Base-by-base conservation (phyloP, 1,140 invertebrate species). In the Stegodyphus dumicola region DNA sequence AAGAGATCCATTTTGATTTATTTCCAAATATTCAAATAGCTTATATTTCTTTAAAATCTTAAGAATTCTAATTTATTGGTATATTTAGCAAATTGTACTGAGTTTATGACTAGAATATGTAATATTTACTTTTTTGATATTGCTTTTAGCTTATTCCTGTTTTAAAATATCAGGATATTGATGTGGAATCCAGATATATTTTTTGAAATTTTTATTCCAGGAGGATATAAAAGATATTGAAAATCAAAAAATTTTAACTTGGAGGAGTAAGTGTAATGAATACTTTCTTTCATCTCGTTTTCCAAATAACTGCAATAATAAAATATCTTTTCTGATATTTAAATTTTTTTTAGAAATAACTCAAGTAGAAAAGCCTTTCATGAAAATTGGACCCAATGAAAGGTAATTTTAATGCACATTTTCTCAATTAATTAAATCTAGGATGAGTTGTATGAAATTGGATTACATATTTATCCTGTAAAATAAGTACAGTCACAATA, bases 221-320 rank as follows among this genome's bases (percentile, higher is more conserved):
- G 81, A 70, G 4, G 74, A 85, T 17, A 85, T 85, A 33, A 76
- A 85, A 76, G 73, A 85, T 18, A 85, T 85, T 33, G 81, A 85
- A 76, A 85, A 75, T 60, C 81, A 85, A 70, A 76, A 48, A 49
- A 77, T 85, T 48, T 15, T 56, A 56, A 85, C 81, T 17, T 85
- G 81, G 81, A 85, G 81, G 33, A 56, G 81, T 85, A 70, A 60
- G 81, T 85, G 70, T 54, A 5, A 75, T 33, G 1, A 33, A 33
- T 3, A 9, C 13, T 54, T 17, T 48, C 15, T 71, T 18, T 71
- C 51, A 7, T 18, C 33, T 4, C 5, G 49, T 3, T 33, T 33
- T 33, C 1, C 33, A 33, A 33, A 33, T 33, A 33, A 33, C 33
- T 33, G 33, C 33, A 33, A 3, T 33, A 33, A 33, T 33, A 7